phyloP scores from a whole-genome alignment of 2,888 invertebrate genomes.

The Caenorhabditis sulstoni region DNA sequence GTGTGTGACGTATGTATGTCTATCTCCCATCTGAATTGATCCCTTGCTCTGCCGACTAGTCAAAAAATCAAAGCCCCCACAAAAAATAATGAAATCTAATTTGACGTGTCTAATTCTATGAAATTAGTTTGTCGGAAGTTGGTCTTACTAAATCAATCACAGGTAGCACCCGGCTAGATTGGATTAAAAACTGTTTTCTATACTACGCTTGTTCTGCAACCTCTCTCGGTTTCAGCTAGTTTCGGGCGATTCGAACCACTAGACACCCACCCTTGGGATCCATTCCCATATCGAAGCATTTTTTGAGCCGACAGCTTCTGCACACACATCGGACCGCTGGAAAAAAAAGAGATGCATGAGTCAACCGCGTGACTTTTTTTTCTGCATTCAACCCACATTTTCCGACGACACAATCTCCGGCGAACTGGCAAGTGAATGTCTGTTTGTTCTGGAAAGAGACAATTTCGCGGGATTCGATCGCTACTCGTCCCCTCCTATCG shows the following conservation, averaged over 20 bases:
- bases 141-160: conserved; percentile 40
- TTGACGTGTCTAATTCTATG: background rate
- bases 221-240: too few species aligned
- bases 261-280: conserved; percentile 70
- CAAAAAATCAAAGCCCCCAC: conserved; percentile 9
- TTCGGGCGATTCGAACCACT: background rate
- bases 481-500: conserved; percentile 11
- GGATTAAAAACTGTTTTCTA: conserved; percentile 15
- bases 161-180: conserved; percentile 24
- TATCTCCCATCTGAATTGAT: background rate
- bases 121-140: conserved; percentile 8
- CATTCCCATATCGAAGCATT: conserved; percentile 76
- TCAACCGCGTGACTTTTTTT: background rate
- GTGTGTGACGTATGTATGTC: conserved; percentile 21
- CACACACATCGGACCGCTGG: conserved; percentile 75
- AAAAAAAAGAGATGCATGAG: conserved; percentile 26
- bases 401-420: conserved; percentile 71
- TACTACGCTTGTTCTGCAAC: too few species aligned
- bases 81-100: conserved; percentile 16
- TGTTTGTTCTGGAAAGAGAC: conserved; percentile 72
- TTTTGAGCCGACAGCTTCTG: conserved; percentile 72
- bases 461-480: background rate
- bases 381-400: conserved; percentile 65
- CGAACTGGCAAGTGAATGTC: conserved; percentile 73
- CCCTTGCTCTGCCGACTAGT: background rate